Evolutionary conservation across 2,113 vertebrate genomes (phyloP), one percentile per base, ranked within the genome.

Genomic region (Xenopus borealis): DNA sequence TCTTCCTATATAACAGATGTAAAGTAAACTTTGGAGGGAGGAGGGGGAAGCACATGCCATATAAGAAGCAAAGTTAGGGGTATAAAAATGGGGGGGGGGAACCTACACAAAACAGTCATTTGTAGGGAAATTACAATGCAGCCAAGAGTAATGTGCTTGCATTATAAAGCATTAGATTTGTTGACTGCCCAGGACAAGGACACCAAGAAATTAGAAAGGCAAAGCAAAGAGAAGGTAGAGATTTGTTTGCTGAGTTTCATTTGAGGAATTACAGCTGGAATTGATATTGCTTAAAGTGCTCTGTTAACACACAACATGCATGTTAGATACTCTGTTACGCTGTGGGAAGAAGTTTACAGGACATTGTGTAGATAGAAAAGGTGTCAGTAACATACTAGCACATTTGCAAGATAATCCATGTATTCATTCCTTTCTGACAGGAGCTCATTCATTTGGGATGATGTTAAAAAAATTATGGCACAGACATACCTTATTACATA

Each of bases 261-360:
- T 68, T 69, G 72, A 75, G 66, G 52, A 68, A 68, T 75, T 75
- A 69, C 72, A 75, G 66, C 72, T 75, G 72, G 65, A 46, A 65
- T 55, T 68, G 72, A 68, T 62, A 68, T 61, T 58, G 27, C 46
- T 50, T 50, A 9, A 50, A 50, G 12, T 61, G 57, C 17, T 30
- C n/a, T 74, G 47, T 66, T 74, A 67, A 74, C 57, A 75, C 2
- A 6, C 33, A 40, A 6, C 33, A 40, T 20, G 45, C 72, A 67
- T 23, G 57, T 63, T 30, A 59, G 17, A 52, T 18, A 58, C 69
- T 68, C 45, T 59, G 45, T 69, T 53, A 75, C 64, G 50, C 18
- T 67, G 72, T 67, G 72, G 72, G 52, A 74, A 74, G 64, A 63
- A 23, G 52, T 44, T 64, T 53, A 74, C 17, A 55, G 72, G 72